Percentiles rank a stretch among this genome's conserved stretches.
These are phyloP conservation scores for Drosophila mimetica DNA, from an alignment of 2,888 invertebrate species.

Conservation along the genomic window DNA sequence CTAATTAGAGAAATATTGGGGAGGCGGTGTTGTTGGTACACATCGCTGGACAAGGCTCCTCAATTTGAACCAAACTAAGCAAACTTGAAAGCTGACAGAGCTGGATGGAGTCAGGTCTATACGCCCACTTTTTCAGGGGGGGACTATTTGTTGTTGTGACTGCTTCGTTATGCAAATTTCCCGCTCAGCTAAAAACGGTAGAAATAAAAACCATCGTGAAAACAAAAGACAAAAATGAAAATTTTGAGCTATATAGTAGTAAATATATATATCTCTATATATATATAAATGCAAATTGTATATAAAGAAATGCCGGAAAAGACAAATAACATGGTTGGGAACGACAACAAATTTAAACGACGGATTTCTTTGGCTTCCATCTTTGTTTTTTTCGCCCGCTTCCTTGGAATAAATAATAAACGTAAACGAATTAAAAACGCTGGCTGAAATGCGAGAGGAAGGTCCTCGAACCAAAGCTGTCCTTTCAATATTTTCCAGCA, in stretches of 20 bases:
- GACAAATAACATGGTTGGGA: slow-evolving; percentile 58
- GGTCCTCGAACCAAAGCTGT: slow-evolving; percentile 4
- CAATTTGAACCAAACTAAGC: slow-evolving; percentile 69
- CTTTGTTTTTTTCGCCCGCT: slow-evolving; percentile 33
- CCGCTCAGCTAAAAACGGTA: slow-evolving; percentile 6
- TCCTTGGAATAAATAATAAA: slow-evolving; percentile 78
- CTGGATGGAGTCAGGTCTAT: slow-evolving; percentile 28
- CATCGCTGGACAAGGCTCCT: slow-evolving; percentile 50
- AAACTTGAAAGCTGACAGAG: slow-evolving; percentile 48
- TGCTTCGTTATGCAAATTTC: slow-evolving; percentile 80
- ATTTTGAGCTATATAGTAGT: slow-evolving; percentile 58
- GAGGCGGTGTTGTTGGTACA: slow-evolving; percentile 34
- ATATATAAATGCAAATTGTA: slow-evolving; percentile 71
- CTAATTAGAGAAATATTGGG: slow-evolving; percentile 65
- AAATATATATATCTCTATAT: slow-evolving; percentile 29
- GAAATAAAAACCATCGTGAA: slow-evolving; percentile 28
- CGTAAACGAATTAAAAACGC: slow-evolving; percentile 81
- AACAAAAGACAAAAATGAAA: slow-evolving; percentile 66
- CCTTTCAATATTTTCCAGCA: slow-evolving; percentile 29
- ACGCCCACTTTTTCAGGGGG: slow-evolving; percentile 40
- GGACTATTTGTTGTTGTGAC: slow-evolving; percentile 42
- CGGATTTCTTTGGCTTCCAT: slow-evolving; percentile 36
- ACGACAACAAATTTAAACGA: slow-evolving; percentile 50
- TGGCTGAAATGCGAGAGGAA: slow-evolving; percentile 45
- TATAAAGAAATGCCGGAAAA: slow-evolving; percentile 66